Evolutionary conservation across 2,797 vertebrate species (phyloP).

Genomic region (Phoebastria nigripes): DNA sequence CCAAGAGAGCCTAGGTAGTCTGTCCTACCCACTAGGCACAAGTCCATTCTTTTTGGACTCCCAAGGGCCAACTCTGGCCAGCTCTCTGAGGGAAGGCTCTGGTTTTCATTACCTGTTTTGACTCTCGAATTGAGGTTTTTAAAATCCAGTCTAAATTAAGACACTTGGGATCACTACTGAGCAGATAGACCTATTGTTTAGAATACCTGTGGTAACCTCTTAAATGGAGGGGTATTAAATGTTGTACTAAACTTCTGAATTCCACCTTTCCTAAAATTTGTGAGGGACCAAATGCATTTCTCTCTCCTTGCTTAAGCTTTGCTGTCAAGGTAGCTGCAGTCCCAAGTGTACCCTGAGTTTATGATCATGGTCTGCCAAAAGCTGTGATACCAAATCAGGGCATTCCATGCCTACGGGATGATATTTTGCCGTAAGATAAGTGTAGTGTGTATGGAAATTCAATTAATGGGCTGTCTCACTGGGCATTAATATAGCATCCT

Average conservation of each 20-base stretch:
- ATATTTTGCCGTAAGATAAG: neutral
- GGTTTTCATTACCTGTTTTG: neutral
- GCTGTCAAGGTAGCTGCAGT: neutral
- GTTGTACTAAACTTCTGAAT: neutral
- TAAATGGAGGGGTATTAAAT: neutral
- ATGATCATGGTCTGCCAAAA: neutral
- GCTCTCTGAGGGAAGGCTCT: neutral
- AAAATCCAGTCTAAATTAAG: neutral
- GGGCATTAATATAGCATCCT: neutral
- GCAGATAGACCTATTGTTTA: neutral
- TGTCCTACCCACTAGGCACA: neutral
- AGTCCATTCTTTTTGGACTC: neutral
- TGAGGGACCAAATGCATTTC: neutral
- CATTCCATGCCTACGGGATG: neutral
- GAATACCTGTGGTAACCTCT: neutral
- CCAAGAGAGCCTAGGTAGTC: neutral
- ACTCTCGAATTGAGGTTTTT: neutral
- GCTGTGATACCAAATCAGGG: neutral
- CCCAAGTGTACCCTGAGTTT: neutral
- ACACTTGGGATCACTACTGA: neutral
- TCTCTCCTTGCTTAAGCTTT: neutral
- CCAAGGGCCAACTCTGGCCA: neutral
- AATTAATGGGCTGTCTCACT: constrained; percentile 44
- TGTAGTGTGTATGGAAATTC: neutral
- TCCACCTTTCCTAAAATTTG: neutral